These are phyloP conservation scores for Setipinna tenuifilis DNA, from an alignment of 2,797 vertebrate genomes.

Conservation along the genomic window DNA sequence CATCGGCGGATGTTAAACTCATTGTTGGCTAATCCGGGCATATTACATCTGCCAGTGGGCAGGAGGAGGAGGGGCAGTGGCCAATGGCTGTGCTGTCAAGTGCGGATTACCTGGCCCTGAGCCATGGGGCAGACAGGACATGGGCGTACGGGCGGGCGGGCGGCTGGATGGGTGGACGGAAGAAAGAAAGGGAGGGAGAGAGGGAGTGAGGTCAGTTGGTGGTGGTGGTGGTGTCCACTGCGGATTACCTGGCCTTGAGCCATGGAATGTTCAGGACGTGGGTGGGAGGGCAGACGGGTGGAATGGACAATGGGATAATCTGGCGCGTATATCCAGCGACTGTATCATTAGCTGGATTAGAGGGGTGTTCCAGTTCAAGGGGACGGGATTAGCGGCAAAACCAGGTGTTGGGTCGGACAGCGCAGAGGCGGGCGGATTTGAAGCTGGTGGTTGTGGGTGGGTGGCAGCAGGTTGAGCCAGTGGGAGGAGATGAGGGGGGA, in stretches of 20 bases:
- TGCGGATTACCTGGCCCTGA: background rate
- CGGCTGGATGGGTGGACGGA: background rate
- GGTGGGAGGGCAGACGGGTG: too few relatives aligned
- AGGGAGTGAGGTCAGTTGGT: too few relatives aligned
- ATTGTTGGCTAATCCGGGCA: conserved; percentile 47
- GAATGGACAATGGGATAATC: conserved; percentile 29
- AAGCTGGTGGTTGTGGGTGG: background rate
- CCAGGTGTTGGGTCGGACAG: conserved; percentile 35
- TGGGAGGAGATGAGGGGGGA: background rate
- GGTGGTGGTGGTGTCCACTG: too few relatives aligned
- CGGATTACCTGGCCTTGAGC: too few relatives aligned
- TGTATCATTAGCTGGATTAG: conserved; percentile 49
- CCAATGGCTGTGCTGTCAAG: conserved; percentile 28
- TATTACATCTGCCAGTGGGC: conserved; percentile 28
- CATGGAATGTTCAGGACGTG: too few relatives aligned
- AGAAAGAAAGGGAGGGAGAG: too few relatives aligned
- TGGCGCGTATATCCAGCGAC: conserved; percentile 40
- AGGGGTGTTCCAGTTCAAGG: conserved; percentile 25
- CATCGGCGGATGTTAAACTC: conserved; percentile 31
- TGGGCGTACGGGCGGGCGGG: background rate
- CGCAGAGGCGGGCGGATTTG: background rate
- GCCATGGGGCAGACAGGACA: background rate
- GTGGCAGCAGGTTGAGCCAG: background rate
- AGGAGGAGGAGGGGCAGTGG: background rate
- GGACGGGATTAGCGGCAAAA: conserved; percentile 37